Base-by-base conservation (phyloP, 2,113 vertebrate genomes). In the Rhinolophus sinicus region DNA sequence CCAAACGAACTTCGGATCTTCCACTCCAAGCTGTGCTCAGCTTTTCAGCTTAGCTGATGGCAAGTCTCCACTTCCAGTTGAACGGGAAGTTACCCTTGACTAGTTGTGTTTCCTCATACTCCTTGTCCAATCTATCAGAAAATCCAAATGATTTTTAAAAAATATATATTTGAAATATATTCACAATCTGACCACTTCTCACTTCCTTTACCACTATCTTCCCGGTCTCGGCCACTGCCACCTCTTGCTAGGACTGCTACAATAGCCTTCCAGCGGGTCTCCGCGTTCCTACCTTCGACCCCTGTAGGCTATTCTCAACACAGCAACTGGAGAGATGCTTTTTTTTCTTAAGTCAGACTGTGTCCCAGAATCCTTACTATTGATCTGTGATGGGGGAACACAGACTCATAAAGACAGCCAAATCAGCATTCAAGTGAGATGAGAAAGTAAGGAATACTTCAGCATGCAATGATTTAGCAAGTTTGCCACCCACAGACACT, bases 281-380 rank as follows among this genome's bases (percentile, higher is more conserved):
- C 30, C 21, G 9, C 60, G n/a, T 16, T n/a, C 26, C 58, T 22
- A 9, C 2, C 14, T 13, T 78, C 0, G 1, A n/a, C 0, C 2
- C 13, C 33, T 40, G 10, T 5, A 52, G 13, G 67, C 38, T 69
- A 80, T 47, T 73, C 50, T 77, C 56, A 54, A 58, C 24, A 47
- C 6, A 88, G 24, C 30, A 62, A 60, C 28, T 40, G 47, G 19
- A 28, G 28, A 58, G 52, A 44, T 2, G 2, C 24, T 76, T 90
- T 86, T 40, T 24, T 47, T 88, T 60, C 47, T 38, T 62, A 84
- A 28, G 33, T 88, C 8, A 56, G 60, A 77, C 35, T 19, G 58
- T 30, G 44, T 50, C 24, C 11, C 38, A 73, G n/a, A 67, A 70
- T 24, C 11, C 47, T 72, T 77, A 33, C 24, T 60, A 67, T 3